Percentiles rank a stretch among this genome's conserved stretches.
phyloP scores from a whole-genome alignment of 2,113 vertebrate genomes.

The Mystacornis crossleyi region DNA sequence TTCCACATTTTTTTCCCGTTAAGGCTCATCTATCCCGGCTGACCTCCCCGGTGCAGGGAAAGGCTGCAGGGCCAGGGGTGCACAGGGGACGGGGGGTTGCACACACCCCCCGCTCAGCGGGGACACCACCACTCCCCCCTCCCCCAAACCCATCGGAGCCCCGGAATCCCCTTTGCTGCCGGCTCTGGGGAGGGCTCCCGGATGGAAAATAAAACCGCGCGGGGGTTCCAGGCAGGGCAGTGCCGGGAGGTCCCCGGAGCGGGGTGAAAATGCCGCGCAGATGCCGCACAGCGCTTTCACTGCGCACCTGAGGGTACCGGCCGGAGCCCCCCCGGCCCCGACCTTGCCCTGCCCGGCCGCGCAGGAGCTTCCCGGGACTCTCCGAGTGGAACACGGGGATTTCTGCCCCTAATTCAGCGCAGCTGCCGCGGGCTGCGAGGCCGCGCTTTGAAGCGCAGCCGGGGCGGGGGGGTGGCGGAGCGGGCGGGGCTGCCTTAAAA shows the following conservation, averaged over 20 bases:
- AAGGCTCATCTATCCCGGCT: background rate
- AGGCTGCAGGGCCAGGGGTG: background rate
- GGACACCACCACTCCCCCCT: too few species aligned
- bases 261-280: fast-evolving
- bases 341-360: background rate
- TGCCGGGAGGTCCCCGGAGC: fast-evolving
- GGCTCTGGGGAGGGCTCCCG: fast-evolving
- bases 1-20: background rate
- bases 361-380: background rate
- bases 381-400: background rate
- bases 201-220: background rate
- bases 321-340: background rate
- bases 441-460: background rate
- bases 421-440: background rate
- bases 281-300: background rate
- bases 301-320: background rate
- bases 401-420: background rate
- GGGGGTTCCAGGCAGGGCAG: background rate
- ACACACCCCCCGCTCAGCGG: background rate
- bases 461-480: background rate
- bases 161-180: background rate
- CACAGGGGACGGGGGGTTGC: fast-evolving
- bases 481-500: background rate
- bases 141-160: background rate
- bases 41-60: background rate